A percentile compares a stretch with the other conserved stretches of the same genome.
phyloP scores from a whole-genome alignment of 2,113 vertebrate species.

The Amblyornis subalaris region DNA sequence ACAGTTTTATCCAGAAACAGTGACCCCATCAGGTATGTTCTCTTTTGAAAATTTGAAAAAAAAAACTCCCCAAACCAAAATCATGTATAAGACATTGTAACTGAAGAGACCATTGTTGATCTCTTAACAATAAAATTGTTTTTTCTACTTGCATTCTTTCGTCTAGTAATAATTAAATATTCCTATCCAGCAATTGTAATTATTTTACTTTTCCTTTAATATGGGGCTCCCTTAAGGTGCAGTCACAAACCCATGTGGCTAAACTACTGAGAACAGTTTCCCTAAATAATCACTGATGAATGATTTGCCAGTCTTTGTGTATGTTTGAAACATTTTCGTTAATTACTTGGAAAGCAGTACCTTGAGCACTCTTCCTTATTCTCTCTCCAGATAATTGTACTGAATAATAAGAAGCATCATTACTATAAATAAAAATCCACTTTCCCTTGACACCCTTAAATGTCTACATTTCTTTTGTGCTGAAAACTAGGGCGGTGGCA shows the following conservation, averaged over 20 bases:
- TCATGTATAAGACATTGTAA: not conserved
- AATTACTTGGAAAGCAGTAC: conserved; percentile 39
- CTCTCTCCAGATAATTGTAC: conserved; percentile 3
- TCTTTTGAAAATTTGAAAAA: not conserved
- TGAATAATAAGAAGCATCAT: not conserved
- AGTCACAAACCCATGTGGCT: not conserved
- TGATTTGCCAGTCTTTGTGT: not conserved
- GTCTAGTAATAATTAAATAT: not conserved
- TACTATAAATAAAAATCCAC: conserved; percentile 46
- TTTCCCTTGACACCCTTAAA: conserved; percentile 8
- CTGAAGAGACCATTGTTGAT: fast-evolving
- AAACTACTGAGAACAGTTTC: not conserved
- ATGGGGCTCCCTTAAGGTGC: not conserved
- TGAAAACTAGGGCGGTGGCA: not conserved
- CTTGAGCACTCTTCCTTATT: conserved; percentile 10
- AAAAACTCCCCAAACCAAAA: not conserved
- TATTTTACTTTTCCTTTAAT: conserved; percentile 17
- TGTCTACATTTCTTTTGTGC: not conserved
- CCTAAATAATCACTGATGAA: conserved; percentile 11
- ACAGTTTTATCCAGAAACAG: not conserved
- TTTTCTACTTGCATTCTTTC: not conserved
- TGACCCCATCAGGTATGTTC: not conserved
- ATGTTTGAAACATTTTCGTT: conserved; percentile 24
- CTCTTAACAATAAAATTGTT: not conserved
- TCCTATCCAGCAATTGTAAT: not conserved